Conservation (phyloP, 2,888 invertebrate genomes). For the Desoria tigrina region DNA sequence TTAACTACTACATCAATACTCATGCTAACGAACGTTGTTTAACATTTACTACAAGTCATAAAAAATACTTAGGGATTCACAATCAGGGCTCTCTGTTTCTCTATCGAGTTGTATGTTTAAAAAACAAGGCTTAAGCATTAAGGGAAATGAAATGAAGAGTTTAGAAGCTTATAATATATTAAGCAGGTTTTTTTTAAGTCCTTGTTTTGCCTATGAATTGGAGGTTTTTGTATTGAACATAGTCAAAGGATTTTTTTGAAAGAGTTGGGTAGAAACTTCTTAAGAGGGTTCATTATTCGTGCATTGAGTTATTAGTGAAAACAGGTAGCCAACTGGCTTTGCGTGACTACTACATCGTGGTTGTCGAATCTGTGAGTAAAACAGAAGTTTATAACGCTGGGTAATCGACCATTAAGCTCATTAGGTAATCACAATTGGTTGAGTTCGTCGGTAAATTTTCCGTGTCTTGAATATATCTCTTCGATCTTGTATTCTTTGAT, state of each 20-base stretch:
- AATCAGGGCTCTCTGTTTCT: background rate
- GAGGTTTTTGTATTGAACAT: background rate
- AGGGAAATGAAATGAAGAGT: background rate
- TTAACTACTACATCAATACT: slow-evolving; percentile 20
- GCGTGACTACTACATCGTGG: slow-evolving; percentile 29
- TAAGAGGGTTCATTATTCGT: slow-evolving; percentile 7
- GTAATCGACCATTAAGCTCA: slow-evolving; percentile 48
- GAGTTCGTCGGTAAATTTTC: slow-evolving; percentile 36
- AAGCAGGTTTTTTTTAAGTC: slow-evolving; percentile 4
- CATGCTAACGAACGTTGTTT: slow-evolving; percentile 26
- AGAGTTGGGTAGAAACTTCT: background rate
- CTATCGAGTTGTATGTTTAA: background rate
- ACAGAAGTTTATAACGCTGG: slow-evolving; percentile 11
- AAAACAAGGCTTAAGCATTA: too few relatives aligned
- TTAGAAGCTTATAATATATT: background rate
- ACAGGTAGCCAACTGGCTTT: slow-evolving; percentile 48
- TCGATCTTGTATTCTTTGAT: slow-evolving; percentile 7
- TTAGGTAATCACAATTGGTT: slow-evolving; percentile 47
- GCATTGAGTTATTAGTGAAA: slow-evolving; percentile 39
- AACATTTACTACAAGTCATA: slow-evolving; percentile 13
- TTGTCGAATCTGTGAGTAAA: slow-evolving; percentile 22
- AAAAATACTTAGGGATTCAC: slow-evolving; percentile 1
- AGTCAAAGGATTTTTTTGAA: background rate
- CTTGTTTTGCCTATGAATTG: background rate
- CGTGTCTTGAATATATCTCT: slow-evolving; percentile 13